Base-by-base conservation (phyloP, 1,140 invertebrate species). In the Apis florea region DNA sequence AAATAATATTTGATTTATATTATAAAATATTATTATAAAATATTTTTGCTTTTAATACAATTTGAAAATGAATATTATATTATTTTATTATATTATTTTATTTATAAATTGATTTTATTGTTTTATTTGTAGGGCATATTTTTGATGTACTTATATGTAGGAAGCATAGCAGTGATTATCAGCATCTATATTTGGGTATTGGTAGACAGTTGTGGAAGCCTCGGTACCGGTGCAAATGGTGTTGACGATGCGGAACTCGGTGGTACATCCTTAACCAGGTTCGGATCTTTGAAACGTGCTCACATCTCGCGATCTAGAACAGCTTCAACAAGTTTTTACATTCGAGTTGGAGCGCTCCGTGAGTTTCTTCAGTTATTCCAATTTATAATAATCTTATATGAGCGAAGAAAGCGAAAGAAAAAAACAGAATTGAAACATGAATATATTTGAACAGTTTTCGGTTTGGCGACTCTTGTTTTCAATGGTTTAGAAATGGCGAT, bases 321-420 rank as follows among this genome's bases (percentile, higher is more conserved):
- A 1, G 93, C 95, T 5, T 93, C 94, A 3, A 96, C 95, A 0
- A 96, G 95, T 86, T 96, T 96, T 85, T 96, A 96, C 85, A 94
- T 96, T 24, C 91, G 96, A 74, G 93, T 96, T n/a, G 96, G 96
- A 58, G 95, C 95, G n/a, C 88, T 96, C 5, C 94, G 96, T 96
- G 91, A 93, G 93, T 89, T 40, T 21, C 19, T 49, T 49, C 17
- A 10, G 2, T 31, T 15, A 21, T 2, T 21, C 6, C 17, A 8
- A 24, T 10, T 24, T 68, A 10, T 5, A 26, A 53, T 53, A 53
- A 53, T 15, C 51, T 12, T 53, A n/a, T n/a, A 56, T 56, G 13
- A 10, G 40, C 2, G 9, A 21, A 49, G 8, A 17, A 61, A 17
- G 17, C 9, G 49, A 63, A 17, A 17, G n/a, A n/a, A 15, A 58